Evolutionary conservation across 2,888 invertebrate genomes (phyloP).

Genomic region (Fragum whitleyi): DNA sequence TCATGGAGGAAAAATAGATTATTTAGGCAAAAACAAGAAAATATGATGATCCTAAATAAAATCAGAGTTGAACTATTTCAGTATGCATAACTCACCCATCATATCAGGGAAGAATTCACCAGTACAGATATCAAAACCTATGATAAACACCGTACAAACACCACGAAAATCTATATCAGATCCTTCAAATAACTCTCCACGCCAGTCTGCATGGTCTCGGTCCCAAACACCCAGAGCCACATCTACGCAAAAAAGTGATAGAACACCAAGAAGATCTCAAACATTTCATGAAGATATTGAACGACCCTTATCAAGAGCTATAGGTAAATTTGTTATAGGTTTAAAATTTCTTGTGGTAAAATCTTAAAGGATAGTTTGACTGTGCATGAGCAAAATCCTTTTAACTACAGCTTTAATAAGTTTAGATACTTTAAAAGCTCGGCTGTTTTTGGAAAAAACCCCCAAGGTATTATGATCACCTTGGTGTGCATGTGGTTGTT

Average conservation of each 20-base stretch:
- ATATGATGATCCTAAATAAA: too few relatives aligned
- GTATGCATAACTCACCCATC: conserved; percentile 56
- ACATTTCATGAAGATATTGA: conserved; percentile 55
- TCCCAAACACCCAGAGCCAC: conserved; percentile 46
- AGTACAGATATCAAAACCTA: conserved; percentile 19
- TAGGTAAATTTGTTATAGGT: conserved; percentile 64
- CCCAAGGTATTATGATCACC: too few relatives aligned
- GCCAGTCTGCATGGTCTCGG: conserved; percentile 43
- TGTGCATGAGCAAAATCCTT: too few relatives aligned
- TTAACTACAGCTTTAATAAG: too few relatives aligned
- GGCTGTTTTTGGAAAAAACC: too few relatives aligned
- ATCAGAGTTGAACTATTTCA: too few relatives aligned
- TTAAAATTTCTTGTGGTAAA: too few relatives aligned
- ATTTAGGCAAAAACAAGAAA: too few relatives aligned
- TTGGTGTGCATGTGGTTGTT: too few relatives aligned
- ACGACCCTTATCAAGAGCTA: conserved; percentile 73
- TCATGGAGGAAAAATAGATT: too few relatives aligned
- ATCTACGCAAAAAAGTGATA: conserved; percentile 34
- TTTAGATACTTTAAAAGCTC: too few relatives aligned
- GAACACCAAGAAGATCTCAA: conserved; percentile 56
- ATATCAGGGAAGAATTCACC: conserved; percentile 57
- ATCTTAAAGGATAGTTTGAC: too few relatives aligned
- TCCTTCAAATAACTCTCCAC: conserved; percentile 28
- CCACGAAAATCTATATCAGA: conserved; percentile 1
- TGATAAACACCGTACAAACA: conserved; percentile 3